Evolutionary conservation across 2,797 vertebrate species (phyloP).

Genomic region (Cyclopterus lumpus): DNA sequence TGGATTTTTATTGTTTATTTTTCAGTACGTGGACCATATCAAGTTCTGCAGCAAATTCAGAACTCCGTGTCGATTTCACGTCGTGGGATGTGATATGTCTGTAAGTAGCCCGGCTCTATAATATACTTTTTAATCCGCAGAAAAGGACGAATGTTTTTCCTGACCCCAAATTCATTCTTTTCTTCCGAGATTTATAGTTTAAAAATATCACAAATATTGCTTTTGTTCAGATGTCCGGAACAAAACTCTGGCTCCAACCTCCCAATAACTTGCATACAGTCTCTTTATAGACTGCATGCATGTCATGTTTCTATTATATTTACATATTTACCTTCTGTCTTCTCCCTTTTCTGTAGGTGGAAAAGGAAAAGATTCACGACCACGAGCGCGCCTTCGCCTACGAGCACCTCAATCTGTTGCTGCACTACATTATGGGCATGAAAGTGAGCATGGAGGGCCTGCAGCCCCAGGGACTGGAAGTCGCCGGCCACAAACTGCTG

Average conservation of each 20-base stretch:
- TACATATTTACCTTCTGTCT: background rate
- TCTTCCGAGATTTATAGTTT: no score
- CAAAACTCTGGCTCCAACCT: no score
- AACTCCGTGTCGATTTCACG: slow-evolving; percentile 91
- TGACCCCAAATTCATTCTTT: no score
- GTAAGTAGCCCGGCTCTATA: slow-evolving; percentile 81
- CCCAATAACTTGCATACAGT: background rate
- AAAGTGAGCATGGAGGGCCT: slow-evolving; percentile 88
- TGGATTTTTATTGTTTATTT: background rate
- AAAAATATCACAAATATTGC: no score
- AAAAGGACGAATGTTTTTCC: no score
- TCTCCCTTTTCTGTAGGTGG: slow-evolving; percentile 83
- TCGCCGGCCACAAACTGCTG: slow-evolving; percentile 86
- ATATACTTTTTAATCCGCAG: background rate
- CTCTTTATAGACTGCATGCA: background rate
- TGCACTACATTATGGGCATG: slow-evolving; percentile 90
- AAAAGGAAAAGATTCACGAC: slow-evolving; percentile 90
- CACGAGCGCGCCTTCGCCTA: slow-evolving; percentile 89
- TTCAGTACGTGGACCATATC: slow-evolving; percentile 94
- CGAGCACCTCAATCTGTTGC: slow-evolving; percentile 93
- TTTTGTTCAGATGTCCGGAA: no score
- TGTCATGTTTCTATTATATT: slow-evolving; percentile 10
- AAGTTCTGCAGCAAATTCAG: slow-evolving; percentile 92
- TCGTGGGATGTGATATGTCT: slow-evolving; percentile 91
- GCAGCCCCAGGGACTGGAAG: slow-evolving; percentile 86